Conservation (phyloP, 2,888 invertebrate genomes). For the Eurois occulta region DNA sequence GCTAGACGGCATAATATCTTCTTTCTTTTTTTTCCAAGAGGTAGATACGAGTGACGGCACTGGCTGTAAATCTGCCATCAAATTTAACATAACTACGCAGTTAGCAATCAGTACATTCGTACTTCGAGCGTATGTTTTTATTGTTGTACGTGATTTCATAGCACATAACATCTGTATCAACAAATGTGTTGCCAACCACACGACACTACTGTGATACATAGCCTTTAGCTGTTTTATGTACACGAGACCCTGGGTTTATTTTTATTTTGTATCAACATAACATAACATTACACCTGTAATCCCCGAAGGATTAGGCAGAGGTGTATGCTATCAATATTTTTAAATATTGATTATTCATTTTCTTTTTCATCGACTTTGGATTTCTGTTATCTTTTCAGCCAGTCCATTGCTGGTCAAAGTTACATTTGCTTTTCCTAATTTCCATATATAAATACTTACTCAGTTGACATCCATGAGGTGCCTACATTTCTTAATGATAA, state of each 20-base stretch:
- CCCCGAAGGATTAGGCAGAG: too few species aligned
- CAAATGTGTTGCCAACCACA: conserved; percentile 48
- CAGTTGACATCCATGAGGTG: not conserved
- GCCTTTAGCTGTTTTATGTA: not conserved
- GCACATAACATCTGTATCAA: conserved; percentile 65
- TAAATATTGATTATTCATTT: not conserved
- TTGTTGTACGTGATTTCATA: conserved; percentile 65
- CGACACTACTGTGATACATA: conserved; percentile 26
- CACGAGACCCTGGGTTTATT: conserved; percentile 1
- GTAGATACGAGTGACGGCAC: not conserved
- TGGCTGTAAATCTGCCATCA: conserved; percentile 9
- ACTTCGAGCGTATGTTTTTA: conserved; percentile 32
- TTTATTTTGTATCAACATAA: not conserved
- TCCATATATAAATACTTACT: not conserved
- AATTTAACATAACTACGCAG: conserved; percentile 9
- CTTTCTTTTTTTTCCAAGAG: not conserved
- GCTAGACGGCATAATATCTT: not conserved
- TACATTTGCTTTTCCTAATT: not conserved
- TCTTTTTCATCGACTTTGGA: not conserved
- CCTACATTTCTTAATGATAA: not conserved
- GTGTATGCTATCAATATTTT: too few species aligned
- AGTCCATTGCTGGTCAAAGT: not conserved
- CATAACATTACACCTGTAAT: too few species aligned
- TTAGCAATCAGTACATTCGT: conserved; percentile 16
- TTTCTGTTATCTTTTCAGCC: not conserved